Evolutionary conservation across 2,797 vertebrate genomes (phyloP).

Genomic region (Mionectes olivaceus): DNA sequence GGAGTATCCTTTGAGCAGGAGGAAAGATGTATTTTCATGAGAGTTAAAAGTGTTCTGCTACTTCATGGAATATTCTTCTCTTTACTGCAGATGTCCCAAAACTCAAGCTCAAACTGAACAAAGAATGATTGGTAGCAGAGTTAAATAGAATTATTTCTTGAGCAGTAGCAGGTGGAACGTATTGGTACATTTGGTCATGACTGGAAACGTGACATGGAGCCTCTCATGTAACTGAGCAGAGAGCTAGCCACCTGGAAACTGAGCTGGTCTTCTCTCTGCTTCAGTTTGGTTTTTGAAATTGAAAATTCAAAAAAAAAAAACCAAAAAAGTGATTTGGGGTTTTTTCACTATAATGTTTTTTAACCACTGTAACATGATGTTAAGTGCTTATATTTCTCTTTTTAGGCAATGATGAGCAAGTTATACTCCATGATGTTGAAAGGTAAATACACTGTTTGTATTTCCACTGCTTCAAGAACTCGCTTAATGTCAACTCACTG

Average conservation of each 20-base stretch:
- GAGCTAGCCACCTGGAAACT: neutral
- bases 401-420: conserved; percentile 97
- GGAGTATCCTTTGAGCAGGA: neutral
- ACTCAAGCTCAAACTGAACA: neutral
- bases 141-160: neutral
- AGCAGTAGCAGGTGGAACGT: neutral
- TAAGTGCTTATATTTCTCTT: conserved; percentile 68
- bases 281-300: neutral
- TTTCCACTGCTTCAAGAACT: neutral
- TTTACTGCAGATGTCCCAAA: neutral
- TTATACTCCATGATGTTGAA: conserved; percentile 98
- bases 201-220: neutral
- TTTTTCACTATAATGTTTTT: neutral
- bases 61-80: neutral
- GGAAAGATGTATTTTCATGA: neutral
- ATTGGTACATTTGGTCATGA: neutral
- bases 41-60: neutral
- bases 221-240: neutral
- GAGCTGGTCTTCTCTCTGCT: neutral
- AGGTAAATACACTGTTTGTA: conserved; percentile 80
- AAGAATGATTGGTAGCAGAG: neutral
- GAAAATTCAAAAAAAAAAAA: neutral
- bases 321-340: rapidly evolving
- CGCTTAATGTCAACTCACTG: neutral
- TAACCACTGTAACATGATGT: neutral